A percentile compares a stretch with the other conserved stretches of the same genome.
Evolutionary conservation across 2,113 vertebrate genomes (phyloP).

Genomic region (Condylura cristata): DNA sequence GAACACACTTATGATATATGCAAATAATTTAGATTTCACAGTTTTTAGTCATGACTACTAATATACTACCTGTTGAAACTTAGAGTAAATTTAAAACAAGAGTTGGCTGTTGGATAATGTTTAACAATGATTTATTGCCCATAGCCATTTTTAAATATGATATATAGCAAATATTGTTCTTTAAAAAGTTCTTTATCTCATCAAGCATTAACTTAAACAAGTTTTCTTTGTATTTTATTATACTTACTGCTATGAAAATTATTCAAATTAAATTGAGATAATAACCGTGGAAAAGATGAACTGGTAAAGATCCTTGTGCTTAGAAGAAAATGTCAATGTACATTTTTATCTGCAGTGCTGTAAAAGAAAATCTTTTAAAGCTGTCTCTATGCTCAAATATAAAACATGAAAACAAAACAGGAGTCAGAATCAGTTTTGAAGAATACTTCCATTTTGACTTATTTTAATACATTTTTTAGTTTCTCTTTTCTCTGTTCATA

Average conservation of each 20-base stretch:
- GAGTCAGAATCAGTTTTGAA: background rate
- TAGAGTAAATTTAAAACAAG: background rate
- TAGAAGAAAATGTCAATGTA: background rate
- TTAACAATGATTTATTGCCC: background rate
- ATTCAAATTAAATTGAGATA: constrained; percentile 58
- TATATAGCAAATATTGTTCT: background rate
- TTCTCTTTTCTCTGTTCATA: background rate
- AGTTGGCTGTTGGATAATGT: background rate
- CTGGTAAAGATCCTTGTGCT: background rate
- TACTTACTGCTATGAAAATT: background rate
- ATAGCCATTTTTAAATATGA: background rate
- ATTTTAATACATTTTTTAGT: background rate
- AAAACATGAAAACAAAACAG: background rate
- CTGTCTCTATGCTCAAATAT: background rate
- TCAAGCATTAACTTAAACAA: background rate
- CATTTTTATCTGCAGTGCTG: background rate
- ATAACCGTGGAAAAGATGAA: background rate
- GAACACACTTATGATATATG: background rate
- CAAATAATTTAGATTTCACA: background rate
- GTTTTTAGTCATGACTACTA: background rate
- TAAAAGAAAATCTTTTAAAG: background rate
- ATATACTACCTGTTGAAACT: background rate
- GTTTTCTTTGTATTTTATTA: background rate
- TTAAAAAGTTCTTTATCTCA: constrained; percentile 37
- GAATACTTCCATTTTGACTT: background rate